Percentiles rank a stretch among this genome's conserved stretches.
phyloP scores from a whole-genome alignment of 1,140 invertebrate species.

The Eufriesea mexicana region DNA sequence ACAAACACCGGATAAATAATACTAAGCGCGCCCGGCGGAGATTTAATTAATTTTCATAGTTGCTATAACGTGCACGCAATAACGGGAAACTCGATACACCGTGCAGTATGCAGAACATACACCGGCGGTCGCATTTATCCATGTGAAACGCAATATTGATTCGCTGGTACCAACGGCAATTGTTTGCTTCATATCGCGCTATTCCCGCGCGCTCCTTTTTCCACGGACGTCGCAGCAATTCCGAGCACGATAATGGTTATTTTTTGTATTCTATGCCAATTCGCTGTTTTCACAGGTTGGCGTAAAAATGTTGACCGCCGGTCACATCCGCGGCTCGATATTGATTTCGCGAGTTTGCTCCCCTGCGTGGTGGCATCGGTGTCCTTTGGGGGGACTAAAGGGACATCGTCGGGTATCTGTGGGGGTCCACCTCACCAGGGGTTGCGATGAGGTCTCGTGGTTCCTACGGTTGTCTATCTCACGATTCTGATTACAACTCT shows the following conservation, averaged over 20 bases:
- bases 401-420: too few species aligned
- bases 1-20: conserved; percentile 26
- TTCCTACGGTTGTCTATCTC: too few species aligned
- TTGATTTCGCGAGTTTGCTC: not conserved
- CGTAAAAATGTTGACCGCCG: too few species aligned
- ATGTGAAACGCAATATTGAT: conserved; percentile 41
- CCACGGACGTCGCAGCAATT: too few species aligned
- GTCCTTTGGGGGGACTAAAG: too few species aligned
- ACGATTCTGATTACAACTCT: too few species aligned
- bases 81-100: conserved; percentile 40
- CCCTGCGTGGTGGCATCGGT: too few species aligned
- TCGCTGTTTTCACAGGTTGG: too few species aligned
- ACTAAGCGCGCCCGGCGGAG: not conserved
- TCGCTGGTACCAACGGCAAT: conserved; percentile 2
- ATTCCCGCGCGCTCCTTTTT: not conserved
- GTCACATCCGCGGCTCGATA: not conserved
- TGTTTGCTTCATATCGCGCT: conserved; percentile 13
- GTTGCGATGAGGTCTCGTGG: too few species aligned
- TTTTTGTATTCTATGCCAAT: not conserved
- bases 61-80: conserved; percentile 29
- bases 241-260: not conserved
- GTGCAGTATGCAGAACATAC: not conserved
- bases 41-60: conserved; percentile 44
- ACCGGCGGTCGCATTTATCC: conserved; percentile 13
- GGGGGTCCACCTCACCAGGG: too few species aligned